A percentile compares a stretch with the other conserved stretches of the same genome.
These are phyloP conservation scores for Gavia stellata DNA, from an alignment of 2,113 vertebrate genomes.

Conservation along the genomic window DNA sequence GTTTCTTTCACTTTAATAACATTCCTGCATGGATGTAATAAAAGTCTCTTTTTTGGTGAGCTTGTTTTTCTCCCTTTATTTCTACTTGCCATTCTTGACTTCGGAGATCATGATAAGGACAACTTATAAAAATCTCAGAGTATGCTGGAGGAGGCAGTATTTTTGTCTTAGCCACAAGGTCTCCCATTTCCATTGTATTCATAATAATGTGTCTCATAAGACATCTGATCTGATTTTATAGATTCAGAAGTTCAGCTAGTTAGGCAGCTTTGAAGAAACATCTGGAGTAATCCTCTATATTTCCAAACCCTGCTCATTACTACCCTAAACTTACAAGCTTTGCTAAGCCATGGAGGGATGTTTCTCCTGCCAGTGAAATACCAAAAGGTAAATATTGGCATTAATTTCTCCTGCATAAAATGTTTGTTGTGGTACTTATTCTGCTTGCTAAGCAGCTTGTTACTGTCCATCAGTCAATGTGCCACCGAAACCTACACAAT, in stretches of 20 bases:
- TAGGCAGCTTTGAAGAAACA: neutral
- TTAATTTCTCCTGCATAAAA: neutral
- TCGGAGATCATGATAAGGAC: neutral
- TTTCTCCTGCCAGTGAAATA: neutral
- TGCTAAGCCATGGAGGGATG: neutral
- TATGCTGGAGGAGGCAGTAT: neutral
- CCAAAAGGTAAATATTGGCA: neutral
- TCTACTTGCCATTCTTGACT: neutral
- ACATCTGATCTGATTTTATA: neutral
- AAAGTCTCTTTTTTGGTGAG: neutral
- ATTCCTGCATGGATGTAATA: conserved; percentile 22
- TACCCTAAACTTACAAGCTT: neutral
- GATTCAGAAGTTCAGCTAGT: neutral
- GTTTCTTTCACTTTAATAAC: conserved; percentile 49
- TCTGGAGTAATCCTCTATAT: neutral
- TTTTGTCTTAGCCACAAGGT: neutral
- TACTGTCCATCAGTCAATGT: neutral
- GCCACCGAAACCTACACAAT: neutral
- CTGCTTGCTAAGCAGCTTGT: neutral
- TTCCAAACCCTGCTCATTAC: neutral
- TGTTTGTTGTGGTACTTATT: neutral
- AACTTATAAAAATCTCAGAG: neutral
- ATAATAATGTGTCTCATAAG: neutral
- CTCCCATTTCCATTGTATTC: neutral
- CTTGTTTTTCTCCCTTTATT: neutral